Conservation (phyloP, 1,140 invertebrate species). For the Rhizoglyphus robini region DNA sequence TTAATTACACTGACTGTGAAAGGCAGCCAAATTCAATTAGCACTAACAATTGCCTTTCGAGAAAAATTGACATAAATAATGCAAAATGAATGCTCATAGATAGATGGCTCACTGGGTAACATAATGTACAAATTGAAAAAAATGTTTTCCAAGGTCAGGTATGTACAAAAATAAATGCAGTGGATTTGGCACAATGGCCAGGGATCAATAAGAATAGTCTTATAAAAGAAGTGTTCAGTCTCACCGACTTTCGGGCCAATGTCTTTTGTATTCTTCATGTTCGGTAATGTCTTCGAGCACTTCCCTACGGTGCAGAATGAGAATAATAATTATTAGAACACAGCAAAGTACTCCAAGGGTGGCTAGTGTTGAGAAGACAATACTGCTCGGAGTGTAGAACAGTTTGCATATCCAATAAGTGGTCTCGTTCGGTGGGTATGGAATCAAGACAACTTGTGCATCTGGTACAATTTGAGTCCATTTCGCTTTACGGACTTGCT, state of each 20-base stretch:
- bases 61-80: too few species aligned
- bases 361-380: conserved; percentile 78
- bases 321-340: conserved; percentile 68
- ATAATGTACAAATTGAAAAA: too few species aligned
- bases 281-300: conserved; percentile 35
- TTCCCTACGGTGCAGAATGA: conserved; percentile 82
- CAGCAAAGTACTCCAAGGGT: conserved; percentile 73
- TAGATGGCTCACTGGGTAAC: too few species aligned
- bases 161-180: too few species aligned
- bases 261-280: conserved; percentile 24
- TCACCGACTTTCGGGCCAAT: conserved; percentile 49
- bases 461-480: conserved; percentile 94
- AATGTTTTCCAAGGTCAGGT: too few species aligned
- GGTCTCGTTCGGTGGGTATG: conserved; percentile 60
- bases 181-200: too few species aligned
- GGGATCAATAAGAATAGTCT: too few species aligned
- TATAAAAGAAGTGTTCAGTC: too few species aligned
- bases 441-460: conserved; percentile 90
- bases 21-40: too few species aligned
- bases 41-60: too few species aligned
- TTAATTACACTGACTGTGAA: too few species aligned
- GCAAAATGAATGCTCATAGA: too few species aligned
- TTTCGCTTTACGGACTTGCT: conserved; percentile 31
- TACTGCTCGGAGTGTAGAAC: conserved; percentile 87
- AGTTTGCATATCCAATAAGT: conserved; percentile 76